phyloP scores from a whole-genome alignment of 2,888 invertebrate species.

The Sesia bembeciformis region DNA sequence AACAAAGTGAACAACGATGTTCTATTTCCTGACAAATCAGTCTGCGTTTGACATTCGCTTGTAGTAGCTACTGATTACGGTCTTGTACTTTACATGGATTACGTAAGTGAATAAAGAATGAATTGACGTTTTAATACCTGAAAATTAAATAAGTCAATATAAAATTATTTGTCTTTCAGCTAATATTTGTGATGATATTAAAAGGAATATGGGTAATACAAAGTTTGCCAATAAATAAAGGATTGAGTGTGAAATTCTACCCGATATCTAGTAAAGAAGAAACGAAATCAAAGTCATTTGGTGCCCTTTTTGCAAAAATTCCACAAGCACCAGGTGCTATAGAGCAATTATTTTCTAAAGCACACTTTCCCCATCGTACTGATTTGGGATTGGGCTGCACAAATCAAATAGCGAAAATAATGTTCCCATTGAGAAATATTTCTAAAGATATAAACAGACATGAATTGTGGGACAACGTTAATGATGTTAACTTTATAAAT shows the following conservation, averaged over 20 bases:
- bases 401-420: conserved; percentile 38
- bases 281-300: conserved; percentile 18
- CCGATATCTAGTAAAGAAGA: conserved; percentile 30
- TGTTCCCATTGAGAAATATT: conserved; percentile 25
- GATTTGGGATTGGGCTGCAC: conserved; percentile 25
- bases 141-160: too few species aligned
- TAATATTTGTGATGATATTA: neutral
- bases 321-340: too few species aligned
- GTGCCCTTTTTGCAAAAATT: neutral
- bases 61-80: too few species aligned
- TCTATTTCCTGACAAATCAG: too few species aligned
- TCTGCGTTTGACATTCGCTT: too few species aligned
- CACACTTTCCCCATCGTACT: conserved; percentile 17
- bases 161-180: neutral
- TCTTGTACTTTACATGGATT: too few species aligned
- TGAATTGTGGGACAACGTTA: too few species aligned
- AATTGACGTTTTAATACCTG: too few species aligned
- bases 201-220: conserved; percentile 7
- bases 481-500: conserved; percentile 10
- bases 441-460: conserved; percentile 13
- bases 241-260: conserved; percentile 37
- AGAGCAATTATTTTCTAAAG: conserved; percentile 24
- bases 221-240: conserved; percentile 38
- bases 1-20: too few species aligned
- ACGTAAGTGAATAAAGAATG: too few species aligned